Evolutionary conservation across 2,888 invertebrate species (phyloP), one percentile per base, ranked within the genome.

Genomic region (Vannuccia rotundouncinata): DNA sequence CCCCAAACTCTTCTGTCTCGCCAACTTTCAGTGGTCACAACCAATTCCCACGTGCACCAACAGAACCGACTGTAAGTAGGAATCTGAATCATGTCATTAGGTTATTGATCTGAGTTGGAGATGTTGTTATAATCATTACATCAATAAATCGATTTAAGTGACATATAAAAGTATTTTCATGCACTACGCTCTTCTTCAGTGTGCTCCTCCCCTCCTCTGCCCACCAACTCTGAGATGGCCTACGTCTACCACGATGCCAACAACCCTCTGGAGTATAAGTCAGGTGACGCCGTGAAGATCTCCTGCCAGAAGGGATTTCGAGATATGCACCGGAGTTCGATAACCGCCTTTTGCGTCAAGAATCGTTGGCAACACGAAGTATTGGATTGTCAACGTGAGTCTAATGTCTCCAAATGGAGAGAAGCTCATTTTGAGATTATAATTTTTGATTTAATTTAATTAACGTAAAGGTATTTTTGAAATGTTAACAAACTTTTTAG

Each of bases 321-420:
- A 28, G 78, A 78, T 59, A 22, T n/a, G 1, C 5, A 59, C 1
- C 59, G 27, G 2, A 0, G 1, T 1, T 28, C 28, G 10, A 45
- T 78, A 1, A 78, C 27, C 60, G 78, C 78, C 59, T 60, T 1
- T 5, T 78, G 78, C 27, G 1, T 27, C 1, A 27, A 29, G n/a
- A 78, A 78, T 78, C 59, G 66, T 59, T 78, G 78, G 78, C 59
- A 78, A 60, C 66, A 78, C 30, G 60, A 74, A 60, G 27, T 60
- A 22, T 28, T 78, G 2, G 66, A 59, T 28, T 78, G 78, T 25
- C 27, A 60, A 78, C 59, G 78, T 78, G 28, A 78, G 28, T 77
- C 22, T 45, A 45, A 45, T 45, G 45, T 45, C 17, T 45, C 45
- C 45, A 45, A 45, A 17, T 45, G 17, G 45, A 45, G 17, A 45